Conservation (phyloP, 2,888 invertebrate genomes). For the Tipula lateralis region DNA sequence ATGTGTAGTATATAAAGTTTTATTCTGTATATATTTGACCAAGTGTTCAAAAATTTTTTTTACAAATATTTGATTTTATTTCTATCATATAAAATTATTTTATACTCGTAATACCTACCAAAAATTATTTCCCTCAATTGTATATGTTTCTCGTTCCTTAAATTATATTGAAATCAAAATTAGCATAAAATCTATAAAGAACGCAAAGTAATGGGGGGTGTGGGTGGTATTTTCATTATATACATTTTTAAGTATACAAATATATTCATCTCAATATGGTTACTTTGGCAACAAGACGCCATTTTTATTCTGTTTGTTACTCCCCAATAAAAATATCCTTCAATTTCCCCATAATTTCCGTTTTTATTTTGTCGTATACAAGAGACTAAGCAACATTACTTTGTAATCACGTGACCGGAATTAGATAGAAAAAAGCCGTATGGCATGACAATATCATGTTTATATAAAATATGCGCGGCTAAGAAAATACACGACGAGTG, state of each 20-base stretch:
- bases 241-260: too few relatives aligned
- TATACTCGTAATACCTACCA: not conserved
- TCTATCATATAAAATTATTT: not conserved
- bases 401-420: conserved; percentile 1
- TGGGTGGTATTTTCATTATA: not conserved
- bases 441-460: not conserved
- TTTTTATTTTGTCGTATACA: not conserved
- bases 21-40: not conserved
- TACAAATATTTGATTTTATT: conserved; percentile 6
- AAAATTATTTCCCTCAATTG: not conserved
- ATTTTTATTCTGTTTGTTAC: not conserved
- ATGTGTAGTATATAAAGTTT: too few relatives aligned
- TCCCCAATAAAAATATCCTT: not conserved
- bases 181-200: not conserved
- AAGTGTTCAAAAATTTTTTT: conserved; percentile 3
- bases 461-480: not conserved
- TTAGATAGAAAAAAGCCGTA: not conserved
- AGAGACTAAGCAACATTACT: not conserved
- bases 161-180: not conserved
- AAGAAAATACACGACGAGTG: not conserved
- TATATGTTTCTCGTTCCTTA: not conserved
- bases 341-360: conserved; percentile 6
- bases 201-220: not conserved
- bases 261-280: not conserved
- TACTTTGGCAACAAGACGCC: not conserved